These are phyloP conservation scores for Ethmia dodecea DNA, from an alignment of 2,888 invertebrate genomes.

Conservation along the genomic window DNA sequence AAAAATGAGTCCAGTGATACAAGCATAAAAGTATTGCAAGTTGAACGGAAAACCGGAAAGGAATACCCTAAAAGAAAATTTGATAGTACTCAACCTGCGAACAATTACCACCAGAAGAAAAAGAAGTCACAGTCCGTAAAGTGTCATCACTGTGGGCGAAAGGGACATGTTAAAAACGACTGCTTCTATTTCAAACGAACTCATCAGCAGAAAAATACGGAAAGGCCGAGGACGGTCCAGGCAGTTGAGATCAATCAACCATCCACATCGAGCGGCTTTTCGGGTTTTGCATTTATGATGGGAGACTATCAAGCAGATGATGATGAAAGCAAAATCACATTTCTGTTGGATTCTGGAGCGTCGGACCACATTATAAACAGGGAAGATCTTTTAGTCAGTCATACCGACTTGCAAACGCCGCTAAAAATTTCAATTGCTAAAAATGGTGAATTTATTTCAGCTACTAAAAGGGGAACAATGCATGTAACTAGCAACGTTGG, in stretches of 20 bases:
- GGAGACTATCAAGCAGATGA: slow-evolving; percentile 8
- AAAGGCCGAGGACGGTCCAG: slow-evolving; percentile 16
- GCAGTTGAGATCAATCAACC: slow-evolving; percentile 10
- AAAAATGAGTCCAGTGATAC: slow-evolving; percentile 21
- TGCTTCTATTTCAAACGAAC: slow-evolving; percentile 25
- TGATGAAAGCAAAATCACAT: slow-evolving; percentile 7
- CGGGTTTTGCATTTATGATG: slow-evolving; percentile 19
- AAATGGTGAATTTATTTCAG: slow-evolving; percentile 20
- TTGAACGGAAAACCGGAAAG: slow-evolving; percentile 9
- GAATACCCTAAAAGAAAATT: slow-evolving; percentile 5
- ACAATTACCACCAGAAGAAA: slow-evolving; percentile 3
- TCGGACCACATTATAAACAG: slow-evolving; percentile 22
- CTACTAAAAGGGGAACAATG: slow-evolving; percentile 29
- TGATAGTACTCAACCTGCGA: neutral
- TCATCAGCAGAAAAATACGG: slow-evolving; percentile 5
- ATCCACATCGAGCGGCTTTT: slow-evolving; percentile 2
- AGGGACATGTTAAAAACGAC: slow-evolving; percentile 29
- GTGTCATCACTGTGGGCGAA: slow-evolving; percentile 32
- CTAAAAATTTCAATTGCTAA: neutral
- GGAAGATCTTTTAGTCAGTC: slow-evolving; percentile 6
- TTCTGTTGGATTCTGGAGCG: slow-evolving; percentile 20
- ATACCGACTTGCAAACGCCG: neutral
- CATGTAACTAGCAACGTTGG: slow-evolving; percentile 25
- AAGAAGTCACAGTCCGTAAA: slow-evolving; percentile 9
- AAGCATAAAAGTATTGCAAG: slow-evolving; percentile 27